A percentile compares a stretch with the other conserved stretches of the same genome.
Conservation (phyloP, 2,888 invertebrate genomes). For the Epirrhoe tristata region DNA sequence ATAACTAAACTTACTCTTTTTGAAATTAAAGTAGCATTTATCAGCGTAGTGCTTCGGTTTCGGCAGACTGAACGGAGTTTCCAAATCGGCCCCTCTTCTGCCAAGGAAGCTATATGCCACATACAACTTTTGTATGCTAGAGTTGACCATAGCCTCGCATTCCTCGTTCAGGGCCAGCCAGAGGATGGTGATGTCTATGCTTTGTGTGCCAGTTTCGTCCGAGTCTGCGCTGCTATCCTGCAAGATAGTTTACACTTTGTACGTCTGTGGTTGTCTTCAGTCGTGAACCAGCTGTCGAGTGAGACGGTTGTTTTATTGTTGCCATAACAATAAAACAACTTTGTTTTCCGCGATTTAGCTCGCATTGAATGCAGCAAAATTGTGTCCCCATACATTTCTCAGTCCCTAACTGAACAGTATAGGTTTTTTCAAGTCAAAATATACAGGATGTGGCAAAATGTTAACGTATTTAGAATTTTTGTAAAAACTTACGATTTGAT, state of each 20-base stretch:
- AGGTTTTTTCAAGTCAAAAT: too few relatives aligned
- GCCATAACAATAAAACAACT: too few relatives aligned
- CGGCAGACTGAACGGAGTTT: constrained; percentile 65
- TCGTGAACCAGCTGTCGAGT: too few relatives aligned
- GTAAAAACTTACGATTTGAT: too few relatives aligned
- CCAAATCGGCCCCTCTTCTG: constrained; percentile 61
- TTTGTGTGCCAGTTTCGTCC: constrained; percentile 28
- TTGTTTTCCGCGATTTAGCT: too few relatives aligned
- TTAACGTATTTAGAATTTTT: too few relatives aligned
- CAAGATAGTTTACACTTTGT: background rate
- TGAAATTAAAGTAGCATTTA: constrained; percentile 66
- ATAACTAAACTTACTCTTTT: constrained; percentile 56
- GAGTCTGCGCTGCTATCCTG: constrained; percentile 25
- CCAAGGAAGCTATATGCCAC: constrained; percentile 66
- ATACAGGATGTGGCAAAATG: too few relatives aligned
- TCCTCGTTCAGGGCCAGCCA: constrained; percentile 70
- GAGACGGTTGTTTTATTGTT: too few relatives aligned
- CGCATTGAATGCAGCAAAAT: too few relatives aligned
- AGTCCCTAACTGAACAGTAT: too few relatives aligned
- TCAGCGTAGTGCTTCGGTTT: constrained; percentile 64
- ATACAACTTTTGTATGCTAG: constrained; percentile 57
- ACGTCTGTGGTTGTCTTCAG: background rate
- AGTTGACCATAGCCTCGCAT: constrained; percentile 61
- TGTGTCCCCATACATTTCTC: too few relatives aligned
- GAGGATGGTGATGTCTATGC: constrained; percentile 60